Evolutionary conservation across 1,140 invertebrate genomes (phyloP).

Genomic region (Drosophila murphyi): DNA sequence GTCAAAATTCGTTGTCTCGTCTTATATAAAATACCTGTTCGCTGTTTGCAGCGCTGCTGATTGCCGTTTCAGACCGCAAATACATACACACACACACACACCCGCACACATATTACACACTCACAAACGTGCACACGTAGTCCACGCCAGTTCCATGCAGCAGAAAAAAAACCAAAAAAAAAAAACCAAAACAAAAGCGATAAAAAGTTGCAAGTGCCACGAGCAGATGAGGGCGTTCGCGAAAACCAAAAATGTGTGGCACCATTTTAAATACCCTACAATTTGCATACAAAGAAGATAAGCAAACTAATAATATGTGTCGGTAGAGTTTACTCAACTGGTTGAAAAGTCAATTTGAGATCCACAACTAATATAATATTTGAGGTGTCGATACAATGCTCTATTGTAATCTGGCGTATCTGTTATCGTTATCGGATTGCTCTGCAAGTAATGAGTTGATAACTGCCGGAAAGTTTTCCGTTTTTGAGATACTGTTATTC

Average conservation of each 20-base stretch:
- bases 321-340: constrained; percentile 43
- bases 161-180: constrained; percentile 4
- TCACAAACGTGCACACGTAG: neutral
- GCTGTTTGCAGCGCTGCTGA: constrained; percentile 19
- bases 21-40: constrained; percentile 78
- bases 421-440: constrained; percentile 4
- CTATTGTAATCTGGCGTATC: too few relatives aligned
- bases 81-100: constrained; percentile 2
- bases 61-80: constrained; percentile 32
- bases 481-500: constrained; percentile 30
- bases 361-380: neutral
- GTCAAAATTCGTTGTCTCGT: constrained; percentile 45
- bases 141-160: neutral
- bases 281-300: constrained; percentile 29
- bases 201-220: constrained; percentile 33
- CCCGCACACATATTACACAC: neutral
- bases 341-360: neutral
- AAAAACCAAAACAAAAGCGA: constrained; percentile 23
- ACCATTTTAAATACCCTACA: constrained; percentile 23
- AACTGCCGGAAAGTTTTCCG: constrained; percentile 11
- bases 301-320: constrained; percentile 13
- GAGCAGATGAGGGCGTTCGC: constrained; percentile 5
- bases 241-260: constrained; percentile 11
- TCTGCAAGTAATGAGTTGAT: constrained; percentile 43
- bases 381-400: too few relatives aligned